Evolutionary conservation across 2,113 vertebrate species (phyloP).

Genomic region (Otolemur garnettii): DNA sequence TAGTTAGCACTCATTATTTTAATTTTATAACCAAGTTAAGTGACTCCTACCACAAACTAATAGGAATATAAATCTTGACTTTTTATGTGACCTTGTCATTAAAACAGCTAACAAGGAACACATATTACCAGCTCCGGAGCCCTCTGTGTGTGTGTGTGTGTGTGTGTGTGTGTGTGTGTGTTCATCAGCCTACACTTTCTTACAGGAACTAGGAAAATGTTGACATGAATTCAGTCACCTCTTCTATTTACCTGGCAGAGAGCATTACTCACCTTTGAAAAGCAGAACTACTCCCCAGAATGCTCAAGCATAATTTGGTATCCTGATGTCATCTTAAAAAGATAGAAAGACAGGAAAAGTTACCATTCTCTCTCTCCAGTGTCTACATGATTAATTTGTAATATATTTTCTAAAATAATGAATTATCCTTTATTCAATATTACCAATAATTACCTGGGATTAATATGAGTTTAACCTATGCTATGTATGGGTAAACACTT

Average conservation of each 20-base stretch:
- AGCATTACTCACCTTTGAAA: conserved; percentile 30
- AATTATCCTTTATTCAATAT: background rate
- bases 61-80: background rate
- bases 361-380: background rate
- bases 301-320: background rate
- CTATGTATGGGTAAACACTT: background rate
- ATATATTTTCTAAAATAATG: background rate
- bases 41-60: background rate
- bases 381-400: background rate
- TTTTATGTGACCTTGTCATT: conserved; percentile 21
- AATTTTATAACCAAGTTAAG: conserved; percentile 42
- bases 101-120: conserved; percentile 9
- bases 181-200: background rate
- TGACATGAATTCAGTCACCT: conserved; percentile 39
- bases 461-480: background rate
- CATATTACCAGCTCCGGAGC: background rate
- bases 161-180: background rate
- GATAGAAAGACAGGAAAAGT: background rate
- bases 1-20: conserved; percentile 4
- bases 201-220: background rate
- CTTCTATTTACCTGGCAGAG: background rate
- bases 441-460: background rate
- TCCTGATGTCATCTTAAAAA: background rate
- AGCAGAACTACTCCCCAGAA: background rate
- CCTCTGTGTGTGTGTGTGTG: background rate